Percentiles rank a stretch among this genome's conserved stretches.
phyloP scores from a whole-genome alignment of 1,140 invertebrate species.

The Aphelinus certus region DNA sequence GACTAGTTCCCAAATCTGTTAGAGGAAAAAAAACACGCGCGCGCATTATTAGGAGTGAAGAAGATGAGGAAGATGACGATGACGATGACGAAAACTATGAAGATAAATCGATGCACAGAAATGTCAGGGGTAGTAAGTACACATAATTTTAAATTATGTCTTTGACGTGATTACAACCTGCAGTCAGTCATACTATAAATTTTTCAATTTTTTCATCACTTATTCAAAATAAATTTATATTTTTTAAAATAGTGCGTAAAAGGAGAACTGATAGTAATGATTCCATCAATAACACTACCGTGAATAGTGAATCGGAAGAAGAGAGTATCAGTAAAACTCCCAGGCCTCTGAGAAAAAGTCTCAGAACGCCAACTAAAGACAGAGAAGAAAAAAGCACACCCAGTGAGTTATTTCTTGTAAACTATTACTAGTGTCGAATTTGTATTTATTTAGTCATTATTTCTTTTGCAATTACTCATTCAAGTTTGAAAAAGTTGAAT shows the following conservation, averaged over 20 bases:
- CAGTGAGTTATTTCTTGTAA: neutral
- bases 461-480: neutral
- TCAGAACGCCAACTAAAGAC: neutral
- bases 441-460: neutral
- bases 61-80: constrained; percentile 21
- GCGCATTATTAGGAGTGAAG: neutral
- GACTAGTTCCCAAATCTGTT: constrained; percentile 24
- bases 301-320: constrained; percentile 20
- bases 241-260: constrained; percentile 14
- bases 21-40: constrained; percentile 17
- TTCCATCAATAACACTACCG: neutral
- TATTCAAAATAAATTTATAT: constrained; percentile 2
- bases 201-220: neutral
- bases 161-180: neutral
- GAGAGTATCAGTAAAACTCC: constrained; percentile 11
- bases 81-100: constrained; percentile 23
- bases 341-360: constrained; percentile 9
- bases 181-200: neutral
- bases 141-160: neutral
- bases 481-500: neutral
- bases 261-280: neutral
- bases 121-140: constrained; percentile 28
- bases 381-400: neutral
- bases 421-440: too few relatives aligned
- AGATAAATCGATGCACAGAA: constrained; percentile 1